A percentile compares a stretch with the other conserved stretches of the same genome.
phyloP scores from a whole-genome alignment of 2,797 vertebrate species.

The Lagodon rhomboides region DNA sequence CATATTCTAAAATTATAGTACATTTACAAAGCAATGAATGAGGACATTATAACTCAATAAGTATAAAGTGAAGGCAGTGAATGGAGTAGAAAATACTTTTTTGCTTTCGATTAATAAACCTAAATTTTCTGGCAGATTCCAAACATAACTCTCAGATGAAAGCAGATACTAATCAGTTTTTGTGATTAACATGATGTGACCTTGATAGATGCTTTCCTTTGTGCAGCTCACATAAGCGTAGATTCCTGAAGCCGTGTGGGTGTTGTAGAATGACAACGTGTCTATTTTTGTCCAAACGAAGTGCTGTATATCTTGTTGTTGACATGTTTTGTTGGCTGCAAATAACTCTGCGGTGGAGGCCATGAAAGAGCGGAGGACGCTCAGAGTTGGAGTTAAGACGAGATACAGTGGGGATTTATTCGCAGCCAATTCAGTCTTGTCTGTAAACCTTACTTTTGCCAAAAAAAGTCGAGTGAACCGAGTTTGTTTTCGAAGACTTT shows the following conservation, averaged over 20 bases:
- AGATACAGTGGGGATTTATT: not conserved
- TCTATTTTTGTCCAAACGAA: conserved; percentile 3
- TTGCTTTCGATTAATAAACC: not conserved
- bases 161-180: conserved; percentile 4
- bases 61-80: not conserved
- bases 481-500: not conserved
- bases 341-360: conserved; percentile 6
- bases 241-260: not conserved
- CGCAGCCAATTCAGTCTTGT: not conserved
- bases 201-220: not conserved
- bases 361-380: conserved; percentile 4
- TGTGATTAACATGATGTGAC: not conserved
- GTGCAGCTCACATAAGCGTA: not conserved
- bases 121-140: not conserved
- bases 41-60: not conserved
- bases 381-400: conserved; percentile 3
- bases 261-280: conserved; percentile 7
- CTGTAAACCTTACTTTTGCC: not conserved
- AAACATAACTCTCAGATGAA: not conserved
- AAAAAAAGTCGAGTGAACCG: conserved; percentile 1
- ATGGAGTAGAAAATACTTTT: not conserved
- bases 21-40: not conserved
- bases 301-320: not conserved
- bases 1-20: not conserved
- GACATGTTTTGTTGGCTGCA: conserved; percentile 4